Evolutionary conservation across 2,113 vertebrate genomes (phyloP).

Genomic region (Pterocles orientalis): DNA sequence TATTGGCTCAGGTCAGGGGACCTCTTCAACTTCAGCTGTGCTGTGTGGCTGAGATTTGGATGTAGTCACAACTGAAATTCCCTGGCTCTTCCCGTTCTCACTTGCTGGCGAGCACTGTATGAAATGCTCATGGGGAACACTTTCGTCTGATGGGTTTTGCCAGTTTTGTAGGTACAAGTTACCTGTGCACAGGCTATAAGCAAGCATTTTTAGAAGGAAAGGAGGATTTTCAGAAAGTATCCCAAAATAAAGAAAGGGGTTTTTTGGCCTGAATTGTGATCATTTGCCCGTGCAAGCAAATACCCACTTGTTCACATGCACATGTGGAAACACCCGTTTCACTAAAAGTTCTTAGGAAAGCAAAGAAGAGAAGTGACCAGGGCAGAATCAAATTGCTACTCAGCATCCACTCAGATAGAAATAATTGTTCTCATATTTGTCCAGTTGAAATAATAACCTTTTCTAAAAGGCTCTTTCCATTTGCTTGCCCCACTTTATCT

Average conservation of each 20-base stretch:
- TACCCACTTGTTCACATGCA: background rate
- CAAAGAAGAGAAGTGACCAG: background rate
- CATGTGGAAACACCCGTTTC: background rate
- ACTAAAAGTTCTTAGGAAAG: background rate
- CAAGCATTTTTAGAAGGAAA: background rate
- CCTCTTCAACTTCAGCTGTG: background rate
- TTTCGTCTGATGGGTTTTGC: background rate
- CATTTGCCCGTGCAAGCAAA: background rate
- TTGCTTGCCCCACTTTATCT: background rate
- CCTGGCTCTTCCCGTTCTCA: background rate
- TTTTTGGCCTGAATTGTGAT: background rate
- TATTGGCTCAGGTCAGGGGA: background rate
- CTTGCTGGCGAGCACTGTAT: background rate
- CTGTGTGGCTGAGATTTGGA: background rate
- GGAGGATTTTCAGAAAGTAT: background rate
- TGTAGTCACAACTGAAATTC: background rate
- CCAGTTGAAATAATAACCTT: background rate
- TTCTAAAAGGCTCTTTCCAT: background rate
- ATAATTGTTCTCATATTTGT: background rate
- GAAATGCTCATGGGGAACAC: background rate
- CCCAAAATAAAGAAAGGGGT: background rate
- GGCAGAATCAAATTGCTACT: background rate
- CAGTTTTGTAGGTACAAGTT: background rate
- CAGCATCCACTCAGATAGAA: background rate
- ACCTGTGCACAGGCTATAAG: background rate